A percentile compares a stretch with the other conserved stretches of the same genome.
These are phyloP conservation scores for Melanostoma scalare DNA, from an alignment of 2,888 invertebrate species.

Conservation along the genomic window DNA sequence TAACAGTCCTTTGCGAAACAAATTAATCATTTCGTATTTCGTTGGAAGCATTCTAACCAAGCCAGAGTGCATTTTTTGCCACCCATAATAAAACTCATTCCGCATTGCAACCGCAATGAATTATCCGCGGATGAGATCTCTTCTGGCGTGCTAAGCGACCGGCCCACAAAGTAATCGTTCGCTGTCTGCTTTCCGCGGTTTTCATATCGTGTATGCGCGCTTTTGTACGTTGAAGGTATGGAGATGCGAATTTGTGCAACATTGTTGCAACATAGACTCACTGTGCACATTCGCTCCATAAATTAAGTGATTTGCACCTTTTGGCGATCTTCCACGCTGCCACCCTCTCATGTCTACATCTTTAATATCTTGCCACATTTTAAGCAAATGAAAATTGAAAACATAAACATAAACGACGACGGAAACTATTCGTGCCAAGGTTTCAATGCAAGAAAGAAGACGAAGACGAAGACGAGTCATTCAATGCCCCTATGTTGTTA, in stretches of 20 bases:
- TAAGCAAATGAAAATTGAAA: constrained; percentile 58
- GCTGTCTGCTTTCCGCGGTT: constrained; percentile 12
- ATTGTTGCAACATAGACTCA: constrained; percentile 53
- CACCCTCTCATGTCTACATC: constrained; percentile 5
- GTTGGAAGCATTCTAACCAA: constrained; percentile 47
- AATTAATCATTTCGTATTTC: constrained; percentile 15
- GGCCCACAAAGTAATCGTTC: constrained; percentile 44
- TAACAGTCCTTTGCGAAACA: constrained; percentile 35
- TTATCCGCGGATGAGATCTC: constrained; percentile 54
- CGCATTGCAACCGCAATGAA: constrained; percentile 50
- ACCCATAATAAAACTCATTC: constrained; percentile 54
- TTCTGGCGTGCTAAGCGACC: constrained; percentile 12
- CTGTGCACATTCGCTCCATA: constrained; percentile 54
- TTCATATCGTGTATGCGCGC: constrained; percentile 19
- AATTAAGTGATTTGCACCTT: constrained; percentile 72
- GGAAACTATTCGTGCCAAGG: constrained; percentile 38
- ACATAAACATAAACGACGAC: constrained; percentile 45
- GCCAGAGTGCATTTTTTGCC: constrained; percentile 47
- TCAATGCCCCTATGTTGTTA: neutral
- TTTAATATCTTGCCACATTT: constrained; percentile 22
- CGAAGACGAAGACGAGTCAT: constrained; percentile 20
- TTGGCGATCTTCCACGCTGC: constrained; percentile 55
- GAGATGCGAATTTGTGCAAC: constrained; percentile 55
- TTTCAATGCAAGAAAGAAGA: constrained; percentile 23
- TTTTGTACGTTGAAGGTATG: neutral